Conservation (phyloP, 2,888 invertebrate species). For the Metellina segmentata region DNA sequence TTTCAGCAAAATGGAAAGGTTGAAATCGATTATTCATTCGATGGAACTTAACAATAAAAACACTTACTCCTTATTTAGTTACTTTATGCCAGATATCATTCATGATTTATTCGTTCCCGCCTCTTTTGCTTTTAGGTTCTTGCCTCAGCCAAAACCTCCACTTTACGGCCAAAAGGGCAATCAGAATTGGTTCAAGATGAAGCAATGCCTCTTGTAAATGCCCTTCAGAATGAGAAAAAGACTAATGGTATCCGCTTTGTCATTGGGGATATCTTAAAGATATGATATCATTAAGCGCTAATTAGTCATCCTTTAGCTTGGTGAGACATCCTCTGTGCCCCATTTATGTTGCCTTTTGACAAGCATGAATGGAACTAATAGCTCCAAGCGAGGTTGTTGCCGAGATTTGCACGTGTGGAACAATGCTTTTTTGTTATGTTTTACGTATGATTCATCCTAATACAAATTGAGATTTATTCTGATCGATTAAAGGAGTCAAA, state of each 20-base stretch:
- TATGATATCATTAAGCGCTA: slow-evolving; percentile 48
- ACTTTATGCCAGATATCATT: not conserved
- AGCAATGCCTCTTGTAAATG: slow-evolving; percentile 7
- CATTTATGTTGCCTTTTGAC: not conserved
- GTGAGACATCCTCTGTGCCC: slow-evolving; percentile 40
- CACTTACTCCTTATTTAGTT: not conserved
- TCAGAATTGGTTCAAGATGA: slow-evolving; percentile 10
- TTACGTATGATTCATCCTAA: slow-evolving; percentile 23
- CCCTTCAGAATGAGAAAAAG: slow-evolving; percentile 12
- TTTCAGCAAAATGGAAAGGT: not conserved
- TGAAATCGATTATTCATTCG: not conserved
- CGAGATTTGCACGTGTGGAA: not conserved
- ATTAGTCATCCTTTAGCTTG: slow-evolving; percentile 33
- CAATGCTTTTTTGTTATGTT: slow-evolving; percentile 20
- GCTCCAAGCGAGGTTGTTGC: slow-evolving; percentile 1
- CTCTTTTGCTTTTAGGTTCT: not conserved
- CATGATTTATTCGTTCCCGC: not conserved
- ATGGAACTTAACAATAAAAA: not conserved
- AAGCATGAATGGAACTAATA: not conserved
- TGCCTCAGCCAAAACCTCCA: not conserved
- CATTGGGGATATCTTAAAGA: slow-evolving; percentile 31
- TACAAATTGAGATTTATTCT: slow-evolving; percentile 48
- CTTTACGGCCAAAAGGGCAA: slow-evolving; percentile 27
- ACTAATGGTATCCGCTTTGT: slow-evolving; percentile 24
- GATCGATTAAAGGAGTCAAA: slow-evolving; percentile 28